phyloP scores from a whole-genome alignment of 2,888 invertebrate species.

The Leptinotarsa peninsularis region DNA sequence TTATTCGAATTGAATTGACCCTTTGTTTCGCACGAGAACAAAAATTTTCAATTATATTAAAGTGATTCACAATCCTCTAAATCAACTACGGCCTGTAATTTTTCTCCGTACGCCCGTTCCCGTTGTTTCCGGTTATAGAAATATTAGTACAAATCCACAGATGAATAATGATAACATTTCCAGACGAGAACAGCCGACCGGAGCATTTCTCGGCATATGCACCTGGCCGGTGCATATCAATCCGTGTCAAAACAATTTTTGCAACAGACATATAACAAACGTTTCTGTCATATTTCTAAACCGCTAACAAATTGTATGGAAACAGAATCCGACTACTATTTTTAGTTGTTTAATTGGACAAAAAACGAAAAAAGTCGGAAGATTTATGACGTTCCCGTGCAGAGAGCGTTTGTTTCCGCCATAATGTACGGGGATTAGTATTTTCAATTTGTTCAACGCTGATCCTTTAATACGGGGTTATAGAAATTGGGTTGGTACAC shows the following conservation, averaged over 20 bases:
- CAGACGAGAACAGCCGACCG: slow-evolving; percentile 4
- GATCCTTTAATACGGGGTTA: no score
- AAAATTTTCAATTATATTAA: no score
- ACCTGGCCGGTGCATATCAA: slow-evolving; percentile 24
- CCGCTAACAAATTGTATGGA: slow-evolving; percentile 32
- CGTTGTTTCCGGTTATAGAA: background rate
- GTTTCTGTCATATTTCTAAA: slow-evolving; percentile 39
- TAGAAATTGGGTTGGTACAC: no score
- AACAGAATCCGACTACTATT: slow-evolving; percentile 29
- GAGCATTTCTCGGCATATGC: slow-evolving; percentile 15
- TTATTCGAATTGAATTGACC: no score
- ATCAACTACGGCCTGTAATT: background rate
- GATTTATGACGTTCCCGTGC: slow-evolving; percentile 17
- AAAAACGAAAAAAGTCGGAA: slow-evolving; percentile 26
- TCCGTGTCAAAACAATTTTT: slow-evolving; percentile 35
- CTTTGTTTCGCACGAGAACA: no score
- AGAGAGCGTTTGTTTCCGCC: slow-evolving; percentile 20
- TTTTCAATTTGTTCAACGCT: slow-evolving; percentile 10
- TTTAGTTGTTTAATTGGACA: slow-evolving; percentile 33
- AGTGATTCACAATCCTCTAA: no score
- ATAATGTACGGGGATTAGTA: slow-evolving; percentile 11
- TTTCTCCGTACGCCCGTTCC: background rate
- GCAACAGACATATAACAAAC: slow-evolving; percentile 30
- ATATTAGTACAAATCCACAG: slow-evolving; percentile 6
- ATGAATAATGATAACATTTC: slow-evolving; percentile 2